Evolutionary conservation across 2,113 vertebrate species (phyloP).

Genomic region (Gnathonemus longibarbis): DNA sequence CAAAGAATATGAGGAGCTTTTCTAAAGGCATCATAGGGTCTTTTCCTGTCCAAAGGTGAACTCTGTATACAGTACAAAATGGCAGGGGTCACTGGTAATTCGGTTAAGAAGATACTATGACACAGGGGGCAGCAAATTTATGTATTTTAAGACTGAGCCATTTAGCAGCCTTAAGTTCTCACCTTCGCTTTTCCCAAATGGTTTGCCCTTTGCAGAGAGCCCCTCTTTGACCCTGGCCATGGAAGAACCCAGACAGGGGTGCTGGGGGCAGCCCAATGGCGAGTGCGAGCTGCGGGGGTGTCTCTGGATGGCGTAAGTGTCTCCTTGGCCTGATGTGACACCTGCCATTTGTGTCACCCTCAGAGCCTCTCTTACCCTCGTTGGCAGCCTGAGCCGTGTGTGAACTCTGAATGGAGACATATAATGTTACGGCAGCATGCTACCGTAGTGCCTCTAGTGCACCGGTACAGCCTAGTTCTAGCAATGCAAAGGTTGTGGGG

Average conservation of each 20-base stretch:
- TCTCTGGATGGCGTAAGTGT: not conserved
- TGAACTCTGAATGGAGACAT: conserved; percentile 55
- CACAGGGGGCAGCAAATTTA: not conserved
- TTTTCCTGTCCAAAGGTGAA: not conserved
- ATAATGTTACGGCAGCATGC: conserved; percentile 49
- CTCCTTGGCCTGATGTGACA: conserved; percentile 38
- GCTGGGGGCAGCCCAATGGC: not conserved
- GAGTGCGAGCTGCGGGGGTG: not conserved
- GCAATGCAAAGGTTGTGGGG: not conserved
- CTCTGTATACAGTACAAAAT: not conserved
- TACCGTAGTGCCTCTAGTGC: not conserved
- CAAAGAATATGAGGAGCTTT: not conserved
- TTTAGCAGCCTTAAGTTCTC: not conserved
- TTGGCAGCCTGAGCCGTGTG: conserved; percentile 51
- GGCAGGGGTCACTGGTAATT: not conserved
- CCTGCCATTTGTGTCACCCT: not conserved
- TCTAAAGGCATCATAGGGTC: not conserved
- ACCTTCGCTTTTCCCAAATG: not conserved
- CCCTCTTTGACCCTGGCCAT: not conserved
- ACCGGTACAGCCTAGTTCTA: not conserved
- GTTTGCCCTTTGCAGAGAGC: not conserved
- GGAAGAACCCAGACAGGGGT: not conserved
- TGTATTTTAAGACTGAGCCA: not conserved
- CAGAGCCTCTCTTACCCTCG: conserved; percentile 37
- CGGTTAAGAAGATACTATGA: not conserved